Conservation (phyloP, 1,140 invertebrate species). For the Drosophila nigrodunni region DNA sequence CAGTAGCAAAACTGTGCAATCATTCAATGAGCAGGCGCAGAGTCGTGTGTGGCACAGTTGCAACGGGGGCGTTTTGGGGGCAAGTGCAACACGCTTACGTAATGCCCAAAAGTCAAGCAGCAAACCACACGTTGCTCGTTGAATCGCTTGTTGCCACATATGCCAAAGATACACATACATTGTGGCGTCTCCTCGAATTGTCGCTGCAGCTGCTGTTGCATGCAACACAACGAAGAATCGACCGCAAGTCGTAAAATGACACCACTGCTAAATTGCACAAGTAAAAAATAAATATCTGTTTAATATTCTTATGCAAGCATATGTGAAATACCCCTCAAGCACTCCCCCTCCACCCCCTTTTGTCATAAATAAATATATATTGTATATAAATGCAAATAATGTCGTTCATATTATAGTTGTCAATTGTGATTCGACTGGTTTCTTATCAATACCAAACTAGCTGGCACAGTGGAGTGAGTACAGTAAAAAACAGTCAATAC, state of each 20-base stretch:
- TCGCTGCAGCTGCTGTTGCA: constrained; percentile 28
- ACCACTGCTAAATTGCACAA: constrained; percentile 19
- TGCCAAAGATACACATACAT: constrained; percentile 34
- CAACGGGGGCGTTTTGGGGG: constrained; percentile 18
- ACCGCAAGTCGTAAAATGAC: constrained; percentile 46
- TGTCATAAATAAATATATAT: constrained; percentile 9
- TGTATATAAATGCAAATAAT: constrained; percentile 72
- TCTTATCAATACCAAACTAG: constrained; percentile 47
- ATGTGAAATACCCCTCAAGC: background rate
- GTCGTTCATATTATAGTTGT: constrained; percentile 68
- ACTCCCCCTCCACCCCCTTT: background rate
- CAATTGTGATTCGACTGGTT: constrained; percentile 56
- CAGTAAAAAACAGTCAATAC: background rate
- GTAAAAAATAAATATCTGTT: constrained; percentile 1
- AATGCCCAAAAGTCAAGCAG: constrained; percentile 71
- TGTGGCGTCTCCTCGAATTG: constrained; percentile 27
- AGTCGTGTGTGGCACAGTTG: constrained; percentile 65
- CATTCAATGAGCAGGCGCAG: constrained; percentile 32
- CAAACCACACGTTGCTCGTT: constrained; percentile 52
- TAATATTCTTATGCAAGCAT: constrained; percentile 22
- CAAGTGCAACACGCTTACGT: constrained; percentile 66
- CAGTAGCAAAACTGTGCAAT: constrained; percentile 15
- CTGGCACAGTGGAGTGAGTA: constrained; percentile 44
- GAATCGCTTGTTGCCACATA: constrained; percentile 43
- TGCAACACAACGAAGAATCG: constrained; percentile 11